These are phyloP conservation scores for Lomographa bimaculata DNA, from an alignment of 2,888 invertebrate genomes.

Conservation along the genomic window DNA sequence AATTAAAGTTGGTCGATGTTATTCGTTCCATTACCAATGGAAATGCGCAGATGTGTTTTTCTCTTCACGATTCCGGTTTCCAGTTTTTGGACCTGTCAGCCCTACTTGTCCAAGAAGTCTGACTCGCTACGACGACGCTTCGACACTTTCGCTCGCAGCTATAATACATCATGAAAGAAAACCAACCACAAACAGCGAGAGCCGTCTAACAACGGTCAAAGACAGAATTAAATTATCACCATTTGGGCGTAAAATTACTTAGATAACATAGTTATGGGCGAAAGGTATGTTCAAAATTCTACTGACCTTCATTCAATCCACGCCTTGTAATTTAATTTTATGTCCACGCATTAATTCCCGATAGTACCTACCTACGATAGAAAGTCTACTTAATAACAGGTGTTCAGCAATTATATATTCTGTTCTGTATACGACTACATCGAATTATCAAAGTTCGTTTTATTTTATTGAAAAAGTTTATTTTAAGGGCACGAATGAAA, in stretches of 20 bases:
- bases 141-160: constrained; percentile 68
- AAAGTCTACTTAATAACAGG: constrained; percentile 21
- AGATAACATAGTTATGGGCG: constrained; percentile 23
- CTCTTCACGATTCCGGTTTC: constrained; percentile 12
- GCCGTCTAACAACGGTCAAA: constrained; percentile 23
- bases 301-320: constrained; percentile 33
- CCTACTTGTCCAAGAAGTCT: constrained; percentile 33
- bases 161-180: too few relatives aligned
- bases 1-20: too few relatives aligned
- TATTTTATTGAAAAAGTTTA: too few relatives aligned
- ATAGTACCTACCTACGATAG: constrained; percentile 15
- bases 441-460: not conserved
- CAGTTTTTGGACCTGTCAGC: constrained; percentile 25
- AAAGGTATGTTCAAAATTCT: constrained; percentile 28
- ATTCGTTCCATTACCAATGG: not conserved
- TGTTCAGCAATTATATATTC: not conserved
- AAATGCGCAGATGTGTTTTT: constrained; percentile 5
- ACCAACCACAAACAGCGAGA: constrained; percentile 29
- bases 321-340: constrained; percentile 27
- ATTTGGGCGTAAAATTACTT: constrained; percentile 21
- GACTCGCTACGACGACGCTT: constrained; percentile 29
- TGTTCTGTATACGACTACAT: too few relatives aligned
- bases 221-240: constrained; percentile 22
- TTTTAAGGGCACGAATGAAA: too few relatives aligned
- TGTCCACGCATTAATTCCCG: constrained; percentile 16